Percentiles rank a stretch among this genome's conserved stretches.
Evolutionary conservation across 1,140 invertebrate species (phyloP).

Genomic region (Aleiodes sp.): DNA sequence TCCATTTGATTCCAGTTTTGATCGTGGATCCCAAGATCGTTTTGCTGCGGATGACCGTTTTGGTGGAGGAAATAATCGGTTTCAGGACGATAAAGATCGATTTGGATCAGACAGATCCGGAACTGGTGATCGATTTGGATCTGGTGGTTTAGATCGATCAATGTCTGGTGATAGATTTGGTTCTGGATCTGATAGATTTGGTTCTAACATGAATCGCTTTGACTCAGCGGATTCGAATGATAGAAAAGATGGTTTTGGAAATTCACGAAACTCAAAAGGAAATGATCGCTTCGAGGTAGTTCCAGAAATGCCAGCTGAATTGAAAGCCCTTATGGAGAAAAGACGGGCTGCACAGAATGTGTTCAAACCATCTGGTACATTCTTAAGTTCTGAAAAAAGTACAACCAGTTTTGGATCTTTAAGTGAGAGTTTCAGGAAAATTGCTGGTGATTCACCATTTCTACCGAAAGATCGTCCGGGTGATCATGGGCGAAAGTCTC

Average conservation of each 20-base stretch:
- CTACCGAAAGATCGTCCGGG: constrained; percentile 34
- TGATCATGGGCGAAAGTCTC: constrained; percentile 32
- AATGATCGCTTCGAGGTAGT: constrained; percentile 43
- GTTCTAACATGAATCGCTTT: constrained; percentile 43
- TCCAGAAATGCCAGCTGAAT: constrained; percentile 53
- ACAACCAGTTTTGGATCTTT: constrained; percentile 50
- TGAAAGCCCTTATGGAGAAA: constrained; percentile 62
- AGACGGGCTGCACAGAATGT: constrained; percentile 55
- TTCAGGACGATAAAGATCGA: constrained; percentile 28
- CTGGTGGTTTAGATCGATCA: constrained; percentile 22
- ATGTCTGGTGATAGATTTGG: constrained; percentile 32
- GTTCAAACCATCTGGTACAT: constrained; percentile 55
- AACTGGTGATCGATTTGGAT: constrained; percentile 25
- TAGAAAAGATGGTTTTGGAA: constrained; percentile 42
- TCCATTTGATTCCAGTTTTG: constrained; percentile 38
- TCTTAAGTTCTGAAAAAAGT: constrained; percentile 49
- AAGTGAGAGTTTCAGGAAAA: constrained; percentile 61
- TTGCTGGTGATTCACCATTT: constrained; percentile 56
- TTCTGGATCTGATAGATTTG: constrained; percentile 44
- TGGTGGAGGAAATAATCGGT: constrained; percentile 31
- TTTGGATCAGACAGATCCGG: constrained; percentile 30
- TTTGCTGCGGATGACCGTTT: constrained; percentile 29
- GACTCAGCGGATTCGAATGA: constrained; percentile 40
- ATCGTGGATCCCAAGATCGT: constrained; percentile 34
- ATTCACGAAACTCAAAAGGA: constrained; percentile 35